Evolutionary conservation across 1,140 invertebrate species (phyloP).

Genomic region (Mya arenaria): DNA sequence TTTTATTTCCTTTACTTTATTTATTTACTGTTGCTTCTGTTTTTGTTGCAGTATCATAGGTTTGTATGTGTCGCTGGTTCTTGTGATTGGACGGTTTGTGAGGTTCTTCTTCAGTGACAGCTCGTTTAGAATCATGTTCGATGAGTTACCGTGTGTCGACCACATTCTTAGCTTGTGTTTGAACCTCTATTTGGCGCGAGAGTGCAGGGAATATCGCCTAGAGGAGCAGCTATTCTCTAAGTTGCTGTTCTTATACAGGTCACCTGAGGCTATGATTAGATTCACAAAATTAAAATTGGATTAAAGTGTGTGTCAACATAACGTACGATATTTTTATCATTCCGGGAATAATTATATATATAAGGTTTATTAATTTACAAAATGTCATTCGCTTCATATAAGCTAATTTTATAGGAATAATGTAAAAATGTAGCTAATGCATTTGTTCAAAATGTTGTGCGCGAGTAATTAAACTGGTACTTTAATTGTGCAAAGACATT

Average conservation of each 20-base stretch:
- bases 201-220: conserved; percentile 95
- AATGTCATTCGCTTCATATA: too few relatives aligned
- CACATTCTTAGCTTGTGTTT: conserved; percentile 93
- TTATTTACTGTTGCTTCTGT: conserved; percentile 10
- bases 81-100: conserved; percentile 93
- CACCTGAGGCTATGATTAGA: conserved; percentile 98
- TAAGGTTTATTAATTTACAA: too few relatives aligned
- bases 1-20: conserved; percentile 3
- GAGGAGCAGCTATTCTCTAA: conserved; percentile 99
- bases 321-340: too few relatives aligned
- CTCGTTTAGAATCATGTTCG: conserved; percentile 97
- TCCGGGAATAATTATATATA: too few relatives aligned
- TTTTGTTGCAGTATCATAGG: conserved; percentile 92
- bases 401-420: too few relatives aligned
- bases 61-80: conserved; percentile 97
- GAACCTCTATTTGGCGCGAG: conserved; percentile 98
- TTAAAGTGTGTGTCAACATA: conserved; percentile 1
- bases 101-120: conserved; percentile 90
- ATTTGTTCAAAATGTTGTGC: too few relatives aligned
- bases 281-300: conserved; percentile 85
- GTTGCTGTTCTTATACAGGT: conserved; percentile 98
- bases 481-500: too few relatives aligned
- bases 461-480: too few relatives aligned
- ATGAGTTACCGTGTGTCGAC: conserved; percentile 97
- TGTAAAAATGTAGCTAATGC: too few relatives aligned